These are phyloP conservation scores for Hirundo rustica DNA, from an alignment of 2,797 vertebrate genomes.

Conservation along the genomic window DNA sequence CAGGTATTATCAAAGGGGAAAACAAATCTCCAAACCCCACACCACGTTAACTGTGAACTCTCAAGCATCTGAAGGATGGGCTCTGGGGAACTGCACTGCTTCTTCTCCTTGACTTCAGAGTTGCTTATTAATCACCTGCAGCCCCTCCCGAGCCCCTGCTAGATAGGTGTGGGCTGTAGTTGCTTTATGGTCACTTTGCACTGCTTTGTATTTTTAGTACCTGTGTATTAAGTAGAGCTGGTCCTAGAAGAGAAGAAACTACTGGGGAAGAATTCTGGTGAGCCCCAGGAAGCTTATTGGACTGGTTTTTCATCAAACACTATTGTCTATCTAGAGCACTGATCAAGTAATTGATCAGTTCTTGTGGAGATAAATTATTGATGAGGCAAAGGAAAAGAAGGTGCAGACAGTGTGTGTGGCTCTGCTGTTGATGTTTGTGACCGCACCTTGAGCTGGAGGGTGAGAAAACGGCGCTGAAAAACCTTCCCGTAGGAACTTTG, in stretches of 20 bases:
- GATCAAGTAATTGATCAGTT: not conserved
- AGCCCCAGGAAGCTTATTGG: not conserved
- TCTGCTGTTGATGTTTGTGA: not conserved
- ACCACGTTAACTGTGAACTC: slow-evolving; percentile 17
- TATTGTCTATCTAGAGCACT: not conserved
- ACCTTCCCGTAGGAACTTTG: not conserved
- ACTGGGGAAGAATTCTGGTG: not conserved
- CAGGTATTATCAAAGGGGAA: slow-evolving; percentile 45
- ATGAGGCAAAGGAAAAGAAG: not conserved
- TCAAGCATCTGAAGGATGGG: not conserved
- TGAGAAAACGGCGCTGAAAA: not conserved
- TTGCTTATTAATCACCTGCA: not conserved
- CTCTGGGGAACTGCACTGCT: not conserved
- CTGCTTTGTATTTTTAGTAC: slow-evolving; percentile 14
- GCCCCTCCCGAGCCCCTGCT: not conserved
- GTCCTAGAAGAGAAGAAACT: not conserved
- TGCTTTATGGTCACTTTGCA: slow-evolving; percentile 23
- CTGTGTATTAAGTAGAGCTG: not conserved
- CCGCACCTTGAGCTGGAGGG: not conserved
- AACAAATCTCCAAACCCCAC: not conserved
- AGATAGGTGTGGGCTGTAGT: not conserved
- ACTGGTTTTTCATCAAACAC: not conserved
- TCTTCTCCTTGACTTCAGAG: not conserved
- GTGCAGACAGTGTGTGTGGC: not conserved
- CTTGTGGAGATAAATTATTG: not conserved